Evolutionary conservation across 92 coral and sea anemone species (phyloP), one percentile per base, ranked within the genome.

Genomic region (Ricordea florida): DNA sequence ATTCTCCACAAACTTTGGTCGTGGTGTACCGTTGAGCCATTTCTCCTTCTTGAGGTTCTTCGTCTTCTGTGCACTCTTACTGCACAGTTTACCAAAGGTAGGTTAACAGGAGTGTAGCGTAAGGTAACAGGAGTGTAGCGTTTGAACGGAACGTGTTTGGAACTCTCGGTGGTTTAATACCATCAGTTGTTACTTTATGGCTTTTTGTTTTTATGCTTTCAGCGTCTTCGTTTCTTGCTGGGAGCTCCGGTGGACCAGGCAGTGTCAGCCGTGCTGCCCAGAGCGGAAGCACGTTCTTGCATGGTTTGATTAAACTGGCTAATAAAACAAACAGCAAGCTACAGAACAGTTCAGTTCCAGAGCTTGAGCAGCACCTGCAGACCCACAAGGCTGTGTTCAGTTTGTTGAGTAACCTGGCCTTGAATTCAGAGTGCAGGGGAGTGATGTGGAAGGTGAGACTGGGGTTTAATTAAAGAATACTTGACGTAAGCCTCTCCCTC

Each of bases 361-460:
- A 91, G 23, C 62, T 93, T 18, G 97, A 94, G 14, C 66, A 59
- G 11, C 80, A 92, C 69, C 80, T 79, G 37, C 73, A 80, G 52
- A 87, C 87, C 26, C 79, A 79, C 62, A 84, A 72, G 64, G 84
- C 89, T 30, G 57, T 91, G 70, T 90, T 85, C 52, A 56, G 75
- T 34, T 80, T 91, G 57, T 52, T 94, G 13, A 78, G 83, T 36
- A 93, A 93, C 78, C 83, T 87, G 62, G 91, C 90, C 21, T 62
- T 90, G 69, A 82, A 89, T 6, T 64, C 87, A n/a, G 98, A 90
- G 52, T 93, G 98, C 72, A 85, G 98, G 43, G 98, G 98, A 45
- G 82, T 90, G 36, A 47, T 93, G 66, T 93, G 96, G 96, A 93
- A 93, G 98, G 98, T 93, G 58, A 38, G 44, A 15, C 21, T 7